Evolutionary conservation across 2,797 vertebrate genomes (phyloP), one percentile per base, ranked within the genome.

Genomic region (Hydrolagus colliei): DNA sequence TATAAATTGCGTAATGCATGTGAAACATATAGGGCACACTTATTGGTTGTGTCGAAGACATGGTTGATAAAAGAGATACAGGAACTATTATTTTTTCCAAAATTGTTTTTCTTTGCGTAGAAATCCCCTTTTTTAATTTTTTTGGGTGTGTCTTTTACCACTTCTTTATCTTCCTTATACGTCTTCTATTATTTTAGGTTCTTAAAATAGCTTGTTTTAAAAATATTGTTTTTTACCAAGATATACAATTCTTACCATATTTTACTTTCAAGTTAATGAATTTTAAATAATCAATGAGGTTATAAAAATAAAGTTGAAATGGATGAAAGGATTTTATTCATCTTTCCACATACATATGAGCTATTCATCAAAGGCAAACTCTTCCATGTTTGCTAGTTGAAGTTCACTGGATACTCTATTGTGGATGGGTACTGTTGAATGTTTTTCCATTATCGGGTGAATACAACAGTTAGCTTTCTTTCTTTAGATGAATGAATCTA

Each of bases 391-490:
- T 84, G 65, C 13, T 77, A 68, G 79, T 18, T 32, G 68, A 84
- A 71, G 27, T 14, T 35, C 79, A 12, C 4, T 84, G 65, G 63
- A 20, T 67, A 20, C 78, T 82, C 78, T 71, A 52, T 84, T 41
- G 79, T 35, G 18, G 27, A 68, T 82, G 63, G 68, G 65, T 16
- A 84, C 32, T 84, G 79, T 52, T 68, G 41, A 84, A 84, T 16
- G 65, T 13, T 84, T 4, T 84, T 84, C 16, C 32, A 84, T 84
- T 84, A 82, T 27, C 11, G 27, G 65, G 79, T 82, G 79, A 82
- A 7, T 14, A 41, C 78, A 67, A 22, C 10, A 35, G 65, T 52
- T 84, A 35, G 65, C 32, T 35, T 71, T 84, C 68, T 41, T 16
- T 71, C 16, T 41, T 71, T 71, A 27, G 32, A 71, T 68, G 14